A percentile compares a stretch with the other conserved stretches of the same genome.
phyloP scores from a whole-genome alignment of 2,113 vertebrate genomes.

The Paracanthobrama guichenoti region DNA sequence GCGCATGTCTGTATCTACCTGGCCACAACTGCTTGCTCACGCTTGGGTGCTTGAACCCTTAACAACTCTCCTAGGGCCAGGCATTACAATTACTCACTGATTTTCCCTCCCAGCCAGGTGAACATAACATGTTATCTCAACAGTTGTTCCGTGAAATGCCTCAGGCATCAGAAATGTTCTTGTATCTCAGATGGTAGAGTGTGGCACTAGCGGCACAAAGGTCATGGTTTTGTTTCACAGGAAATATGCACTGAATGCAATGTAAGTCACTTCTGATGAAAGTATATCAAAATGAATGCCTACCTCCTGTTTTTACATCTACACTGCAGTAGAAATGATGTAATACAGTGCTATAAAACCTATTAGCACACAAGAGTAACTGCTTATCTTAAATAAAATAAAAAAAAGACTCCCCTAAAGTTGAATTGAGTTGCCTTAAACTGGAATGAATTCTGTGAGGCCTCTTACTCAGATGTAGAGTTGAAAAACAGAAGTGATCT shows the following conservation, averaged over 20 bases:
- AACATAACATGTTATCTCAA: constrained; percentile 31
- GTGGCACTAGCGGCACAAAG: background rate
- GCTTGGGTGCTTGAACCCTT: constrained; percentile 3
- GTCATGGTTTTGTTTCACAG: background rate
- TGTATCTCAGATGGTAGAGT: background rate
- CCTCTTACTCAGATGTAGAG: background rate
- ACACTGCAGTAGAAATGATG: background rate
- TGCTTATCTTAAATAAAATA: background rate
- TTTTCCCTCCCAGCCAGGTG: constrained; percentile 20
- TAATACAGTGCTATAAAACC: background rate
- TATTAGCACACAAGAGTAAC: background rate
- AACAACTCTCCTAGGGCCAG: constrained; percentile 24
- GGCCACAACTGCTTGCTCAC: background rate
- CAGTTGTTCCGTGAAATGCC: constrained; percentile 14
- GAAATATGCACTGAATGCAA: background rate
- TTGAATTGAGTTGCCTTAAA: background rate
- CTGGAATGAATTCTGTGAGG: background rate
- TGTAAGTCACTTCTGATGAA: background rate
- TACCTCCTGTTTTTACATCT: background rate
- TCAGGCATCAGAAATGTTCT: background rate
- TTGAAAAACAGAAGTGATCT: background rate
- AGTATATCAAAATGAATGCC: background rate
- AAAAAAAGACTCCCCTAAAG: background rate
- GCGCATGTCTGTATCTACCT: constrained; percentile 6
- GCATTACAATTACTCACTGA: constrained; percentile 11